Evolutionary conservation across 2,797 vertebrate species (phyloP).

Genomic region (Phaenicophaeus curvirostris): DNA sequence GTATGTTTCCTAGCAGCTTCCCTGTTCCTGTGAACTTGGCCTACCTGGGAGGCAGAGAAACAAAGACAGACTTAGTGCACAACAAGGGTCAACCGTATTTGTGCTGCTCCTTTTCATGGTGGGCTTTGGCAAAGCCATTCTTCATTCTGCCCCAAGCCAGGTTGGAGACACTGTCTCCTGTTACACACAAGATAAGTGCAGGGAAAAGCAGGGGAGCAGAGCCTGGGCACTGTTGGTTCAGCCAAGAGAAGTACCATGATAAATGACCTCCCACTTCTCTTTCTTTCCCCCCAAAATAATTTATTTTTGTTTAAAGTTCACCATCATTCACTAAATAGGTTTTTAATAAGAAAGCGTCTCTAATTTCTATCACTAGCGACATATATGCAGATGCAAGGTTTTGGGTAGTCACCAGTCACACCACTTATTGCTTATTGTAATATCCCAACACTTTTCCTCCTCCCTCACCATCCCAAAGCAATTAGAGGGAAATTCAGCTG

Average conservation of each 20-base stretch:
- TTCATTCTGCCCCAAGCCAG: background rate
- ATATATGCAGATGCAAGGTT: background rate
- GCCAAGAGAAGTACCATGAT: background rate
- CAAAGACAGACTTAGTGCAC: background rate
- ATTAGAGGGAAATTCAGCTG: constrained; percentile 38
- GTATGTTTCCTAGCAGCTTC: background rate
- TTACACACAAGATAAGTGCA: background rate
- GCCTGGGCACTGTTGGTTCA: background rate
- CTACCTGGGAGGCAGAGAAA: background rate
- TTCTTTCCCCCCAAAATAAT: background rate
- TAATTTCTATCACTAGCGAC: background rate
- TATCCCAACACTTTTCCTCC: background rate
- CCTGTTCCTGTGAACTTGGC: background rate
- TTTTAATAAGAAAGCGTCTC: background rate
- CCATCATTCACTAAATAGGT: background rate
- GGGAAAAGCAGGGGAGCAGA: background rate
- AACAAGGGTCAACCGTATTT: background rate
- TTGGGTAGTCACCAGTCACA: background rate
- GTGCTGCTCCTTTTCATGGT: background rate
- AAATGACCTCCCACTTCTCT: background rate
- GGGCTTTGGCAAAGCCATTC: background rate
- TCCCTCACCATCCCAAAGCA: background rate
- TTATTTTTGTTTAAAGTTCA: background rate
- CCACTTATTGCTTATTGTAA: constrained; percentile 11
- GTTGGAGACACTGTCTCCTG: accelerated